Evolutionary conservation across 2,113 vertebrate species (phyloP).

Genomic region (Erythrocercus mccallii): DNA sequence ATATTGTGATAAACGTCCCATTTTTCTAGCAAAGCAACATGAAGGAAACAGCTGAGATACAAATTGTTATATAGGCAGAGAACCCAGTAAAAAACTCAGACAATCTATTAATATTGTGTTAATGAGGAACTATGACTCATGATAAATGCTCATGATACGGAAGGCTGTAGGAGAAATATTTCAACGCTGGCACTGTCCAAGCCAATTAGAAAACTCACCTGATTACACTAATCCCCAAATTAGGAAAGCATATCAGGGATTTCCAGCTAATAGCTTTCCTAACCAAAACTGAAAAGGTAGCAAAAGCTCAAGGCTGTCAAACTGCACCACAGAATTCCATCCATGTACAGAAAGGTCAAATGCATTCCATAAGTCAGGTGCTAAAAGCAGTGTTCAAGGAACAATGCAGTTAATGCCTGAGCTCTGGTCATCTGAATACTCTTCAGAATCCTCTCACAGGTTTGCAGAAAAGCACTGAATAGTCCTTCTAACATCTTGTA

Average conservation of each 20-base stretch:
- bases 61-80: background rate
- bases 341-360: background rate
- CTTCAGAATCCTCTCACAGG: background rate
- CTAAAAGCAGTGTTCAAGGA: background rate
- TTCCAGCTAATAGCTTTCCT: background rate
- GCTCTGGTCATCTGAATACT: background rate
- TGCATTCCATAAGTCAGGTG: background rate
- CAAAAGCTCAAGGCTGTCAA: background rate
- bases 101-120: background rate
- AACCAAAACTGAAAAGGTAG: background rate
- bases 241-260: background rate
- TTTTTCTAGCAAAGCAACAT: background rate
- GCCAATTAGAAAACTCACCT: background rate
- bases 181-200: background rate
- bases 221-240: background rate
- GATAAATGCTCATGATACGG: background rate
- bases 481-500: background rate
- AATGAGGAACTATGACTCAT: background rate
- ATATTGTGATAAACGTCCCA: background rate
- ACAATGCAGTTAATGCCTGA: background rate
- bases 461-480: background rate
- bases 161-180: background rate
- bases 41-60: background rate
- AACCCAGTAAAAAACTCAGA: background rate
- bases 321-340: background rate